These are phyloP conservation scores for Microplitis manilae DNA, from an alignment of 2,888 invertebrate genomes.

Conservation along the genomic window DNA sequence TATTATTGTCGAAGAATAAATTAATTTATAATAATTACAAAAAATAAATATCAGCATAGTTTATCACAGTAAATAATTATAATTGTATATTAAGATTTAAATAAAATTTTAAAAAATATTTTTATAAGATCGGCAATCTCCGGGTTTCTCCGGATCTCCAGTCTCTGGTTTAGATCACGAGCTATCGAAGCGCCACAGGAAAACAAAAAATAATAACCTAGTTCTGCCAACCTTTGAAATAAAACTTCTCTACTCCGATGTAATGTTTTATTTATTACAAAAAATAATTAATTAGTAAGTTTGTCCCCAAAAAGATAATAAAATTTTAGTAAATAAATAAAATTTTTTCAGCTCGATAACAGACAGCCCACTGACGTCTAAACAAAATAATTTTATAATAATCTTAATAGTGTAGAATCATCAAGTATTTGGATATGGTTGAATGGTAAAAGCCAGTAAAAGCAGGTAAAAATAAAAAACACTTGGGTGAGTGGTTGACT, in stretches of 20 bases:
- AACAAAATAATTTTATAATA: not conserved
- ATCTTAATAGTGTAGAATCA: not conserved
- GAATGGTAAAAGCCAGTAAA: not conserved
- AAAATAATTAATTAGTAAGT: not conserved
- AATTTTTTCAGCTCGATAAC: not conserved
- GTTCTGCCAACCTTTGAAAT: not conserved
- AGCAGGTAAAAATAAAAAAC: not conserved
- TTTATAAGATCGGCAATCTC: too few species aligned
- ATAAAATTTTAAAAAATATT: too few species aligned
- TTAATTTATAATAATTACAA: not conserved
- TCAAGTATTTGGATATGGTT: not conserved
- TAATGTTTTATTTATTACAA: not conserved
- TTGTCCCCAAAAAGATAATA: not conserved
- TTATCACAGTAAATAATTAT: too few species aligned
- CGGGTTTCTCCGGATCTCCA: too few species aligned
- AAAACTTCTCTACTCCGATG: not conserved
- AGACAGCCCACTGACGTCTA: not conserved
- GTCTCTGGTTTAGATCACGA: too few species aligned
- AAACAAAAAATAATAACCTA: too few species aligned
- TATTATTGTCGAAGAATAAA: not conserved
- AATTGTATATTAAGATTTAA: too few species aligned
- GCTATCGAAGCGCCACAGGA: too few species aligned
- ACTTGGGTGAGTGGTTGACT: too few species aligned
- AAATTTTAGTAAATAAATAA: not conserved
- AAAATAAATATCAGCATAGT: too few species aligned